A percentile compares a stretch with the other conserved stretches of the same genome.
These are phyloP conservation scores for Sebastiscus tertius DNA, from an alignment of 2,797 vertebrate genomes.

Conservation along the genomic window DNA sequence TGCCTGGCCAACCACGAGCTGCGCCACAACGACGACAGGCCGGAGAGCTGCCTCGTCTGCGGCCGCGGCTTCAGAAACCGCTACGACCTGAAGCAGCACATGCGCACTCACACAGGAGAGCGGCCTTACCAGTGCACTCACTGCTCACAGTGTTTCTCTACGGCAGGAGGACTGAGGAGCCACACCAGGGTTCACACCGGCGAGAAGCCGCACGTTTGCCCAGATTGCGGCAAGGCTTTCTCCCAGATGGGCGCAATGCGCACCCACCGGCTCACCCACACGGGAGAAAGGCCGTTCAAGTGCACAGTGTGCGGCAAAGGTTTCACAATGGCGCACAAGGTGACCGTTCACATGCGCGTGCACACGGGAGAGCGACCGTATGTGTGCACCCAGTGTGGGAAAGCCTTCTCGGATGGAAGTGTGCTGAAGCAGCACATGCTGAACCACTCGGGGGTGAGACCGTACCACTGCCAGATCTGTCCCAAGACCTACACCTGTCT, in stretches of 20 bases:
- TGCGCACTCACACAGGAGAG: constrained; percentile 82
- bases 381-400: constrained; percentile 80
- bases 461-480: constrained; percentile 82
- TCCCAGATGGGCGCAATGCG: constrained; percentile 82
- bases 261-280: constrained; percentile 81
- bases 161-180: constrained; percentile 76
- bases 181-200: constrained; percentile 81
- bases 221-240: constrained; percentile 80
- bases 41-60: constrained; percentile 77
- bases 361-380: constrained; percentile 79
- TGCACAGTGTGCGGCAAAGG: constrained; percentile 79
- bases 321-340: constrained; percentile 81
- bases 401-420: constrained; percentile 79
- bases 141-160: constrained; percentile 81
- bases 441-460: constrained; percentile 81
- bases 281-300: constrained; percentile 78
- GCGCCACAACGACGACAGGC: constrained; percentile 77
- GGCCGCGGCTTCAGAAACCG: constrained; percentile 79
- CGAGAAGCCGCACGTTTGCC: constrained; percentile 79
- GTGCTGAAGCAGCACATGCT: constrained; percentile 83
- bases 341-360: constrained; percentile 80
- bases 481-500: constrained; percentile 83
- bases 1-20: constrained; percentile 79
- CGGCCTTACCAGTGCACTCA: constrained; percentile 81
- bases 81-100: constrained; percentile 81